Conservation (phyloP, 2,888 invertebrate species). For the Miltochrista miniata region DNA sequence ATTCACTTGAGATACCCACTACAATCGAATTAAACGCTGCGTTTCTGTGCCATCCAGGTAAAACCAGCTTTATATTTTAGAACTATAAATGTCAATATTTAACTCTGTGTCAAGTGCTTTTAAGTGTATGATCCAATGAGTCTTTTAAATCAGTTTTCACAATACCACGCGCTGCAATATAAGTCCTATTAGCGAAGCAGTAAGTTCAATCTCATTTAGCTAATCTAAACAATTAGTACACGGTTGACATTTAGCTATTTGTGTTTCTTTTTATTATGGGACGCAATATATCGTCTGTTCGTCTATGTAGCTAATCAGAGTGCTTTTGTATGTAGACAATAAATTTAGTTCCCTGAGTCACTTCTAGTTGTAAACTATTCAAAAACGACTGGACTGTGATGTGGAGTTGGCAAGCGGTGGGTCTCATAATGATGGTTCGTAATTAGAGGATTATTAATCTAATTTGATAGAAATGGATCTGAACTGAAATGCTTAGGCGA, state of each 20-base stretch:
- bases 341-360: background rate
- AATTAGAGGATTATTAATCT: too few species aligned
- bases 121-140: background rate
- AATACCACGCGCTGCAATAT: background rate
- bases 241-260: constrained; percentile 27
- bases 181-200: background rate
- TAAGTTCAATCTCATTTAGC: background rate
- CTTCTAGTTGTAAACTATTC: background rate
- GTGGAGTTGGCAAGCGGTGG: too few species aligned
- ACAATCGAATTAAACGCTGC: background rate
- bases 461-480: too few species aligned
- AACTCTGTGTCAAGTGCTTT: constrained; percentile 4
- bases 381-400: too few species aligned
- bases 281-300: constrained; percentile 11
- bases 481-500: too few species aligned
- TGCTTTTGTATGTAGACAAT: constrained; percentile 8
- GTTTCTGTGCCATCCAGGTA: background rate
- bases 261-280: constrained; percentile 11
- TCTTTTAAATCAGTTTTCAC: background rate
- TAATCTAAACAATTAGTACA: background rate
- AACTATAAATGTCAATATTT: constrained; percentile 7
- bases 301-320: constrained; percentile 7
- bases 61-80: background rate
- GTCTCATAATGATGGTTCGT: too few species aligned
- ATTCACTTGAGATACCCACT: background rate